Evolutionary conservation across 2,113 vertebrate genomes (phyloP).

Genomic region (Dicentrarchus labrax): DNA sequence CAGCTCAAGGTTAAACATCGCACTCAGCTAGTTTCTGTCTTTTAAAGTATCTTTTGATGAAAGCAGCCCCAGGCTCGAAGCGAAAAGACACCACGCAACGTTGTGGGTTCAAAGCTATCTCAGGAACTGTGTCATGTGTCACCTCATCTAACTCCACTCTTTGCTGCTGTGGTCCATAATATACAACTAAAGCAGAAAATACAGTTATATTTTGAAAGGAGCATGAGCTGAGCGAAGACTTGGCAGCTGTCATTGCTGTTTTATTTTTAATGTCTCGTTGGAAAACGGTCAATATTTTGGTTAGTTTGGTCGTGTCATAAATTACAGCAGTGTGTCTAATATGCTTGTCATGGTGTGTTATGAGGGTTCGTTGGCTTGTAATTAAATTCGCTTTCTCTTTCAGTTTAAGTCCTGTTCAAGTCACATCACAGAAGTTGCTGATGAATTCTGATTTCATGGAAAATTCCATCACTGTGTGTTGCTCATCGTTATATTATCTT

Average conservation of each 20-base stretch:
- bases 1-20: not conserved
- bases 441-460: not conserved
- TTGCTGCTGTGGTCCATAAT: conserved; percentile 16
- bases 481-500: not conserved
- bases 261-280: conserved; percentile 25
- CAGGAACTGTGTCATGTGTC: conserved; percentile 32
- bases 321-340: conserved; percentile 35
- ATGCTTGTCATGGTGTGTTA: conserved; percentile 26
- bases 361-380: conserved; percentile 5
- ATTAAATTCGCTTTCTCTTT: conserved; percentile 36
- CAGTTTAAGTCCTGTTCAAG: conserved; percentile 7
- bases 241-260: not conserved
- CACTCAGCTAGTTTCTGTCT: conserved; percentile 6
- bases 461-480: not conserved
- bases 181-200: not conserved
- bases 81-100: not conserved
- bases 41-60: conserved; percentile 7
- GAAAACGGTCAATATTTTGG: conserved; percentile 34
- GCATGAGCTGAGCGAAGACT: conserved; percentile 2
- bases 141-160: conserved; percentile 1
- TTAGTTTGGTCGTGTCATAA: conserved; percentile 11
- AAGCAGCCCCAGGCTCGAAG: not conserved
- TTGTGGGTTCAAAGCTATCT: conserved; percentile 28
- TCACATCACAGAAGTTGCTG: conserved; percentile 6
- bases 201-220: conserved; percentile 20